phyloP scores from a whole-genome alignment of 2,797 vertebrate genomes.

The Argya squamiceps region DNA sequence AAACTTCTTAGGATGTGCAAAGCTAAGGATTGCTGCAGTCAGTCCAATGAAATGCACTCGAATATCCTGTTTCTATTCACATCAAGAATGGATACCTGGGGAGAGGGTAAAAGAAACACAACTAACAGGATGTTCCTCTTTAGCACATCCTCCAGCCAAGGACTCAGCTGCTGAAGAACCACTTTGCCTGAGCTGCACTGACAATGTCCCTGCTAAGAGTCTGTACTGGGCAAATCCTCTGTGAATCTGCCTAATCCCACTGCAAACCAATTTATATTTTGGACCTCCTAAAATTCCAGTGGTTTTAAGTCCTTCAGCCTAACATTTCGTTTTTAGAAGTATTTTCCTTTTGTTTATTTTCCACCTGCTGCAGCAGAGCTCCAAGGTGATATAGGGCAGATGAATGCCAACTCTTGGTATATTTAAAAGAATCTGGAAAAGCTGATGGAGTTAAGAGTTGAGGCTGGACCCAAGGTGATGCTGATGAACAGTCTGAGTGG shows the following conservation, averaged over 20 bases:
- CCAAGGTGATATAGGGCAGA: background rate
- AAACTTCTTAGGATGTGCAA: background rate
- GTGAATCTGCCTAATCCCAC: background rate
- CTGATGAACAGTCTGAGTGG: background rate
- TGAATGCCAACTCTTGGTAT: background rate
- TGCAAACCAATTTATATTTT: background rate
- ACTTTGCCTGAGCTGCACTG: background rate
- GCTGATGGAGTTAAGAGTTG: background rate
- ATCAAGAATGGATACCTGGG: background rate
- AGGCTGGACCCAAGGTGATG: background rate
- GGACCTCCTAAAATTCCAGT: background rate
- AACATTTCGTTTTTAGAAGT: background rate
- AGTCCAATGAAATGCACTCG: rapidly evolving
- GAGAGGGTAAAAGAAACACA: background rate
- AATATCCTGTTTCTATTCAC: background rate
- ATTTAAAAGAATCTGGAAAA: background rate
- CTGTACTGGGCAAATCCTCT: background rate
- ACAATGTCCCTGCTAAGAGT: background rate
- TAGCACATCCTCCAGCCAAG: background rate
- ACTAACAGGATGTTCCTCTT: background rate
- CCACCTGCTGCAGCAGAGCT: background rate
- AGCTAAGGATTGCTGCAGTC: background rate
- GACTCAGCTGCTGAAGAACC: background rate
- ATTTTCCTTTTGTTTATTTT: background rate
- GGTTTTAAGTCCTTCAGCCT: background rate